phyloP scores from a whole-genome alignment of 1,140 invertebrate species.

The Pseudomyrmex sp. region DNA sequence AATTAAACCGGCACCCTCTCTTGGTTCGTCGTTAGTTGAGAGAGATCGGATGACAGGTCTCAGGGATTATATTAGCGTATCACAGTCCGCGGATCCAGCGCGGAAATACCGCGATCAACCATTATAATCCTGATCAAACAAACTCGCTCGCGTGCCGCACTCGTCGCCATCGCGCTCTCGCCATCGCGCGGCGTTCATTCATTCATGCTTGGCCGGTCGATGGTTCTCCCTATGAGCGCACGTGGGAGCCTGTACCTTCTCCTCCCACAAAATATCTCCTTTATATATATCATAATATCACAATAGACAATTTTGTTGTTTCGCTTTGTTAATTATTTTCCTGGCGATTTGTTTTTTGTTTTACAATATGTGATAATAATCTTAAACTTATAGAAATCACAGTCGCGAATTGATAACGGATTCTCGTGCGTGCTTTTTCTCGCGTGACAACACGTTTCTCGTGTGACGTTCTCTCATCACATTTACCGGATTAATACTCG shows the following conservation, averaged over 20 bases:
- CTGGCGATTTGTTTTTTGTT: conserved; percentile 33
- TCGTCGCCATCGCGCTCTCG: conserved; percentile 24
- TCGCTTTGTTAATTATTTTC: conserved; percentile 49
- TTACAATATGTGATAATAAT: conserved; percentile 58
- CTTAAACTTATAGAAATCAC: conserved; percentile 78
- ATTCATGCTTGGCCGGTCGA: conserved; percentile 37
- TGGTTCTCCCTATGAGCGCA: conserved; percentile 61
- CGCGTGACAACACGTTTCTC: conserved; percentile 14
- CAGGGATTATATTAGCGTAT: conserved; percentile 56
- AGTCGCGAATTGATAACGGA: conserved; percentile 76
- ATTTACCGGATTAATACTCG: conserved; percentile 12
- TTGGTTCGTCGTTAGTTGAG: background rate
- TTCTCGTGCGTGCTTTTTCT: conserved; percentile 34
- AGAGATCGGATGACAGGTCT: conserved; percentile 31
- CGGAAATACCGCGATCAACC: conserved; percentile 67
- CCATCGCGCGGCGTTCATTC: conserved; percentile 50
- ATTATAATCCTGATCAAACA: conserved; percentile 68
- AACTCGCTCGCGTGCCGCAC: conserved; percentile 68
- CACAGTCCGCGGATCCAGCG: conserved; percentile 64
- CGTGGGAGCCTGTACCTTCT: conserved; percentile 55
- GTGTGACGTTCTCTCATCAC: background rate
- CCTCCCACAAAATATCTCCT: conserved; percentile 36
- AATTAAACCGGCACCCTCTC: conserved; percentile 46
- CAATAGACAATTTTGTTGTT: conserved; percentile 73
- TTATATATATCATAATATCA: conserved; percentile 76